phyloP scores from a whole-genome alignment of 2,797 vertebrate genomes.

The Mionectes olivaceus region DNA sequence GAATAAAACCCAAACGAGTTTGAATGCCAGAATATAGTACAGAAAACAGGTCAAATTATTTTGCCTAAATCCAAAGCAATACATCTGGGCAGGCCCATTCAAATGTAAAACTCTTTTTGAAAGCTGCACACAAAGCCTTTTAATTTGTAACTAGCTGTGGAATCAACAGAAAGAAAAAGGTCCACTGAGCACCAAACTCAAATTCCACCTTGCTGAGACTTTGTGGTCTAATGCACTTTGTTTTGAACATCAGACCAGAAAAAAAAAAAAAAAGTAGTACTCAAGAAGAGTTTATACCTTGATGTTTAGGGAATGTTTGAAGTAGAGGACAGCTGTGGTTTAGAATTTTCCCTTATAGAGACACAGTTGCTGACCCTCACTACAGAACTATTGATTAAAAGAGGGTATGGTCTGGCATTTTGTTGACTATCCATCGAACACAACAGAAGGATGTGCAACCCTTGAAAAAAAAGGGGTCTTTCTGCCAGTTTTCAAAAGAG shows the following conservation, averaged over 20 bases:
- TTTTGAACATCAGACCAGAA: background rate
- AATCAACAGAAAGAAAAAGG: background rate
- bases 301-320: background rate
- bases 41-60: background rate
- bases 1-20: background rate
- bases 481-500: background rate
- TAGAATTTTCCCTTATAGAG: background rate
- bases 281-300: background rate
- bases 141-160: background rate
- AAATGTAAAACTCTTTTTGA: background rate
- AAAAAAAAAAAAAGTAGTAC: accelerated
- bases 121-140: background rate
- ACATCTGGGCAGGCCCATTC: accelerated
- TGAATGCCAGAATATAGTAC: background rate
- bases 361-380: background rate
- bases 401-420: background rate
- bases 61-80: background rate
- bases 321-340: background rate
- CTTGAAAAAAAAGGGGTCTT: background rate
- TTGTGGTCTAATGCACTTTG: background rate
- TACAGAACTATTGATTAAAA: background rate
- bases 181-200: accelerated
- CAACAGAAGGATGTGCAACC: accelerated
- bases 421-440: background rate
- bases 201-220: background rate